Evolutionary conservation across 2,888 invertebrate genomes (phyloP).

Genomic region (Pseudococcus longispinus): DNA sequence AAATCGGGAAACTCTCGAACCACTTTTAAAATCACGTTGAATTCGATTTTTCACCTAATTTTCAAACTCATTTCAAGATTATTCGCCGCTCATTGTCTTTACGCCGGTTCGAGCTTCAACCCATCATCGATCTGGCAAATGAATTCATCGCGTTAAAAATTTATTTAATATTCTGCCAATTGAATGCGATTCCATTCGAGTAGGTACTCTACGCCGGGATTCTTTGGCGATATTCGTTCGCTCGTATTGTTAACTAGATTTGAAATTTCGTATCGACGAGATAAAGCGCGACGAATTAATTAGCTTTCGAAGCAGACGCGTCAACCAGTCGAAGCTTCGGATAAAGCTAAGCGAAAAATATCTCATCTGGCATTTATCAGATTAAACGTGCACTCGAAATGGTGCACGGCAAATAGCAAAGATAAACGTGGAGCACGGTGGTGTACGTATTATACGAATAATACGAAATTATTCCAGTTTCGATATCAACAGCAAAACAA

Average conservation of each 20-base stretch:
- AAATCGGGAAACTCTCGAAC: too few relatives aligned
- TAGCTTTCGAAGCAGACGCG: not conserved
- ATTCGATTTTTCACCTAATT: not conserved
- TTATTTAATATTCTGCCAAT: not conserved
- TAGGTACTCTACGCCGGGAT: not conserved
- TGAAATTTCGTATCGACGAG: not conserved
- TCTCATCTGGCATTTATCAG: not conserved
- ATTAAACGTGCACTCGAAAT: not conserved
- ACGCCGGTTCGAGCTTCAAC: not conserved
- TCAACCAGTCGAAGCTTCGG: not conserved
- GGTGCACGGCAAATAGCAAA: not conserved
- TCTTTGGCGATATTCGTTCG: not conserved
- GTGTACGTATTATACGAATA: not conserved
- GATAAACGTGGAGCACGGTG: not conserved
- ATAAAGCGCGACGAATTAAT: not conserved
- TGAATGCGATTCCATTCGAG: not conserved
- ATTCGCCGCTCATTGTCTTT: not conserved
- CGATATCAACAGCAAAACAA: not conserved
- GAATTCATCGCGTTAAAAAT: not conserved
- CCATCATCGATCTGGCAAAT: not conserved
- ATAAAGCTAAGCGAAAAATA: not conserved
- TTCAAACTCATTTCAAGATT: not conserved
- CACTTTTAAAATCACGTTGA: not conserved
- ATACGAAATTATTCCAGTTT: not conserved
- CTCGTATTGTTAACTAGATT: not conserved